These are phyloP conservation scores for Coluber constrictor DNA, from an alignment of 2,797 vertebrate species.

Conservation along the genomic window DNA sequence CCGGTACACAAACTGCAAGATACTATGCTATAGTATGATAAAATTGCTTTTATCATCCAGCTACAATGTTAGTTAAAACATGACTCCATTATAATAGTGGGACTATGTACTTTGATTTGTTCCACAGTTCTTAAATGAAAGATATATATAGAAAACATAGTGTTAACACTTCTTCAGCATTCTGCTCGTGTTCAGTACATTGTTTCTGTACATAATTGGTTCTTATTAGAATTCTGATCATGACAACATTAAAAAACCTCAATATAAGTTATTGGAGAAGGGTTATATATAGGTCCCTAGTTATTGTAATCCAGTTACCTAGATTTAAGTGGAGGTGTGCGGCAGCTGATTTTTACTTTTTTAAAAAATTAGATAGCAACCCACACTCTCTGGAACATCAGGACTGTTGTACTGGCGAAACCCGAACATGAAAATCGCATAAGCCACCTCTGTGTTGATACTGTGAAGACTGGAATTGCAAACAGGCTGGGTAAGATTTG, in stretches of 20 bases:
- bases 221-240: conserved; percentile 2
- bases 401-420: conserved; percentile 90
- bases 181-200: not conserved
- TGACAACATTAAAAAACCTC: not conserved
- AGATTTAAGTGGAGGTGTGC: not conserved
- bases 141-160: not conserved
- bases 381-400: conserved; percentile 96
- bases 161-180: not conserved
- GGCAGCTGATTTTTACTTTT: conserved; percentile 10
- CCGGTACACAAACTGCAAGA: too few relatives aligned
- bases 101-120: not conserved
- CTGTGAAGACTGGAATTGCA: conserved; percentile 95
- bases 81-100: not conserved
- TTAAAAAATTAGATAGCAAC: conserved; percentile 80
- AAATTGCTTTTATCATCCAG: not conserved
- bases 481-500: conserved; percentile 87
- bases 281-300: not conserved
- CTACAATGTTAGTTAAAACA: not conserved
- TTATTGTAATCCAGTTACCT: not conserved
- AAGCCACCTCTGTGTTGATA: conserved; percentile 90
- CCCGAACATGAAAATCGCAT: conserved; percentile 96
- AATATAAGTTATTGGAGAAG: not conserved
- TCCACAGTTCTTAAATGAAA: not conserved
- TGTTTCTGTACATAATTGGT: not conserved
- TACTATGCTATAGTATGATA: not conserved